Conservation (phyloP, 2,797 vertebrate species). For the Synanceia verrucosa region DNA sequence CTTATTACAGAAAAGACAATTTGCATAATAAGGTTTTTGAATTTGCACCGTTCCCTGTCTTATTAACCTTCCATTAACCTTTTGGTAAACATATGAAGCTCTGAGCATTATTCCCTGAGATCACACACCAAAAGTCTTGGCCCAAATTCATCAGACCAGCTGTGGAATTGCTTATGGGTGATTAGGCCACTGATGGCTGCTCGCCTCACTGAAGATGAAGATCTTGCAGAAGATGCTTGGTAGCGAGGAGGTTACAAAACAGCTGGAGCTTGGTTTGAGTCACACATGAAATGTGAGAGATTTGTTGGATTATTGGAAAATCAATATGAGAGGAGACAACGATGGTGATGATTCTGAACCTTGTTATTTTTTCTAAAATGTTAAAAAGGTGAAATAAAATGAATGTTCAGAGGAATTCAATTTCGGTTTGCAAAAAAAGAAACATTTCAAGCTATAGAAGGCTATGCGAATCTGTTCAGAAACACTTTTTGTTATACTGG, state of each 20-base stretch:
- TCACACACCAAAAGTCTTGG: slow-evolving; percentile 62
- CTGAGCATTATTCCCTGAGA: slow-evolving; percentile 63
- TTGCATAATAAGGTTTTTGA: slow-evolving; percentile 77
- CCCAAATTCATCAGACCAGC: slow-evolving; percentile 75
- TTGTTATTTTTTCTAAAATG: background rate
- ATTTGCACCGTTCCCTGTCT: slow-evolving; percentile 71
- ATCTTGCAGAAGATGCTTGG: slow-evolving; percentile 48
- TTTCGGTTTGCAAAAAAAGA: background rate
- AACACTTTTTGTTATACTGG: too few relatives aligned
- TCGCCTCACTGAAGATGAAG: slow-evolving; percentile 52
- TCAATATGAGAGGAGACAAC: slow-evolving; percentile 2
- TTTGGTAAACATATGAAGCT: slow-evolving; percentile 75
- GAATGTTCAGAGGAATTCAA: background rate
- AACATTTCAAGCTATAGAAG: too few relatives aligned
- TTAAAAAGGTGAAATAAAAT: background rate
- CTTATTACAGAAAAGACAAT: slow-evolving; percentile 62
- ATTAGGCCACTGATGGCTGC: slow-evolving; percentile 73
- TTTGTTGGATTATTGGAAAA: slow-evolving; percentile 15
- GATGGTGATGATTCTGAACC: background rate
- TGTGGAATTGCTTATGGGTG: slow-evolving; percentile 69
- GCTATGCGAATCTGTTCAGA: too few relatives aligned
- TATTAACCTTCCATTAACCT: slow-evolving; percentile 86
- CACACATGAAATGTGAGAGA: slow-evolving; percentile 1
- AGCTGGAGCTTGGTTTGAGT: slow-evolving; percentile 14
- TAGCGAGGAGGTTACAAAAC: slow-evolving; percentile 30